Evolutionary conservation across 2,888 invertebrate species (phyloP).

Genomic region (Apocheima hispidaria): DNA sequence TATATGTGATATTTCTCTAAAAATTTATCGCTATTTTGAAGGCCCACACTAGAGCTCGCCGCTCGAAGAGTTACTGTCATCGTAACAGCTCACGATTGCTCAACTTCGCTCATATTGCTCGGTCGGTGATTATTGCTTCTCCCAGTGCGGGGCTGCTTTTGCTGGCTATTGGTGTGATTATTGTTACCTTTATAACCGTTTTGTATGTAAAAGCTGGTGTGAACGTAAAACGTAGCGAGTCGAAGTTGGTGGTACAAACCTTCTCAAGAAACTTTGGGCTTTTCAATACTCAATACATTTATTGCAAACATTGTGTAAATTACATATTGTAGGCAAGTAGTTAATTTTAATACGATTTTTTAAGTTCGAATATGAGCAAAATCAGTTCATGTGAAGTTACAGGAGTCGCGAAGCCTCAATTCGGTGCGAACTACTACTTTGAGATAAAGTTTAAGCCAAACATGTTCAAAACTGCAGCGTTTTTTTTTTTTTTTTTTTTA

Average conservation of each 20-base stretch:
- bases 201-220: background rate
- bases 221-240: background rate
- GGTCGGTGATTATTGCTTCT: constrained; percentile 42
- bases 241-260: background rate
- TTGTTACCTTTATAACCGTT: constrained; percentile 32
- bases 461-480: too few relatives aligned
- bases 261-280: background rate
- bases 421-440: too few relatives aligned
- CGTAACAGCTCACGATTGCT: constrained; percentile 54
- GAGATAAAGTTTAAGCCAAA: too few relatives aligned
- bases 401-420: too few relatives aligned
- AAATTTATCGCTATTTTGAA: constrained; percentile 19
- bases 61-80: constrained; percentile 46
- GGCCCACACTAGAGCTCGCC: constrained; percentile 35
- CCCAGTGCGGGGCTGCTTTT: constrained; percentile 27
- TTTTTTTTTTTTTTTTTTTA: too few relatives aligned
- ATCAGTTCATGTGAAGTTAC: too few relatives aligned
- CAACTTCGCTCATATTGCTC: constrained; percentile 51
- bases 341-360: too few relatives aligned
- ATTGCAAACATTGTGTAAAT: too few relatives aligned
- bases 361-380: too few relatives aligned
- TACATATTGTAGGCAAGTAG: too few relatives aligned
- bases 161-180: constrained; percentile 29
- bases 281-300: too few relatives aligned
- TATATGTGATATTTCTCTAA: too few relatives aligned